phyloP scores from a whole-genome alignment of 2,113 vertebrate species.

The rat (Rattus norvegicus) region DNA sequence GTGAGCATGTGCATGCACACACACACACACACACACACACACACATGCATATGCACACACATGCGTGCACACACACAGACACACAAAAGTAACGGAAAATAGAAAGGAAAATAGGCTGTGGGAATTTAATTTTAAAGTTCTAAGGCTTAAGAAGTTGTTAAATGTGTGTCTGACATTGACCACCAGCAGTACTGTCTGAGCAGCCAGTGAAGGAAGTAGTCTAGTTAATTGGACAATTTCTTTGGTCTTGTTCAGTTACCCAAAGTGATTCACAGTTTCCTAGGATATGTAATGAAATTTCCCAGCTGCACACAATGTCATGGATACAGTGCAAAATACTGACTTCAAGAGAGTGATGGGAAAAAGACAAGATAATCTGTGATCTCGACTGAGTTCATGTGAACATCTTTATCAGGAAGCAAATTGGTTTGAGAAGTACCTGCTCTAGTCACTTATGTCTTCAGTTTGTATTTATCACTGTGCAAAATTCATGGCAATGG shows the following conservation, averaged over 20 bases:
- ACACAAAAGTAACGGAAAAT: background rate
- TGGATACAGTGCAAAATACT: background rate
- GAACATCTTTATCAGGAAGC: background rate
- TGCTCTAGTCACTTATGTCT: background rate
- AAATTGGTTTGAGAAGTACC: background rate
- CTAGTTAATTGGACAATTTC: background rate
- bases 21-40: background rate
- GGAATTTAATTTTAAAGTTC: background rate
- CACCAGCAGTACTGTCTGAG: fast-evolving
- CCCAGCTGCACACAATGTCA: background rate
- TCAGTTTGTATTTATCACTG: background rate
- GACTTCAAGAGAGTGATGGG: background rate
- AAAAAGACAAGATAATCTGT: background rate
- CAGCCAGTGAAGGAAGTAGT: background rate
- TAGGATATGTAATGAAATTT: background rate
- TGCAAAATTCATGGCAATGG: background rate
- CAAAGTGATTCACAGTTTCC: background rate
- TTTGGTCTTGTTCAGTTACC: background rate
- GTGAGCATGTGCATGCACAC: background rate
- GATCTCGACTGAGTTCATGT: background rate
- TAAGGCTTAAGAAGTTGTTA: background rate
- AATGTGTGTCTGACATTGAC: background rate
- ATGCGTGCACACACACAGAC: background rate
- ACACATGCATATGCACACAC: background rate
- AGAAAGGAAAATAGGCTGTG: background rate